Conservation (phyloP, 2,888 invertebrate genomes). For the Tetramorium bicarinatum region DNA sequence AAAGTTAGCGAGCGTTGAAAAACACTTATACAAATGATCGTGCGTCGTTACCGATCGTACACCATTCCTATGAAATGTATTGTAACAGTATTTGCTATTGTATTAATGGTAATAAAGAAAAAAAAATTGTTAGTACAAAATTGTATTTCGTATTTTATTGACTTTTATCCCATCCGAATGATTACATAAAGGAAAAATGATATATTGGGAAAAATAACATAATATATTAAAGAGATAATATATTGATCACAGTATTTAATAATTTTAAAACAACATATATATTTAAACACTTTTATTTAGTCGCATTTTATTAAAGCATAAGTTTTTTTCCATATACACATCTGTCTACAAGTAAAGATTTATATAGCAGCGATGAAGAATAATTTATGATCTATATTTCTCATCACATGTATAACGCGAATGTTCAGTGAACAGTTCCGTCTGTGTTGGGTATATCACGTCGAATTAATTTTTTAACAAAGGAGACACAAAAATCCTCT, state of each 20-base stretch:
- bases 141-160: neutral
- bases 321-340: constrained; percentile 70
- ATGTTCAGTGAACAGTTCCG: constrained; percentile 17
- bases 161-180: neutral
- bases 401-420: constrained; percentile 33
- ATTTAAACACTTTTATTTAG: constrained; percentile 41
- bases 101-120: constrained; percentile 80
- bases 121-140: constrained; percentile 80
- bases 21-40: constrained; percentile 70
- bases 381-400: constrained; percentile 51
- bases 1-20: constrained; percentile 59
- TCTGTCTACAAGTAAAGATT: constrained; percentile 59
- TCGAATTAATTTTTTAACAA: constrained; percentile 38
- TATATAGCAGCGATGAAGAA: constrained; percentile 41
- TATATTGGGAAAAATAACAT: neutral
- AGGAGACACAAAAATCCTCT: constrained; percentile 26
- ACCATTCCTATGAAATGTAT: constrained; percentile 84
- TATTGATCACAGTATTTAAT: neutral
- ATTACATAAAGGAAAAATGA: neutral
- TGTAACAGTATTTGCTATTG: constrained; percentile 84
- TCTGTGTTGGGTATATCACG: constrained; percentile 1
- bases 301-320: constrained; percentile 80
- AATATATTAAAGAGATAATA: neutral
- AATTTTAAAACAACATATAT: neutral
- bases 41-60: constrained; percentile 80